A percentile compares a stretch with the other conserved stretches of the same genome.
Evolutionary conservation across 2,797 vertebrate genomes (phyloP).

Genomic region (Poeciliopsis turneri): DNA sequence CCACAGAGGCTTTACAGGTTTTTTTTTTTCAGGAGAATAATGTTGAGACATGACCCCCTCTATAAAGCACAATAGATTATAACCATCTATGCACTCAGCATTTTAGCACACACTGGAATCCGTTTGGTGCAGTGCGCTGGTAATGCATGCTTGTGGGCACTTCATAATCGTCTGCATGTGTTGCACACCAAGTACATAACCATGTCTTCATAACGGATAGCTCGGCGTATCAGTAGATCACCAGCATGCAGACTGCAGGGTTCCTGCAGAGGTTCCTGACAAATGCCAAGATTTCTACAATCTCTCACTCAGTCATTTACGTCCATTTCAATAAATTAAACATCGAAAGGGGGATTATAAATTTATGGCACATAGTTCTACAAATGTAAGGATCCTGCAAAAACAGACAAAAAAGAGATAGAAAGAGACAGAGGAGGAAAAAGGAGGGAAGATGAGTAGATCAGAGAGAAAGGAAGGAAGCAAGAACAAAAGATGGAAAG

Average conservation of each 20-base stretch:
- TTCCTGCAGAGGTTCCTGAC: background rate
- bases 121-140: background rate
- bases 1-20: background rate
- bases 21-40: conserved; percentile 24
- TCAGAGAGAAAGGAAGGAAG: background rate
- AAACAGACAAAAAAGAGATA: background rate
- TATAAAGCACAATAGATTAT: background rate
- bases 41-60: conserved; percentile 8
- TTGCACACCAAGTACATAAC: conserved; percentile 14
- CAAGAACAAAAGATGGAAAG: background rate
- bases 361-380: background rate
- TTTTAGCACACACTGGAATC: conserved; percentile 19
- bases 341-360: background rate
- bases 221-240: background rate
- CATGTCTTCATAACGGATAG: background rate
- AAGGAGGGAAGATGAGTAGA: background rate
- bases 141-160: background rate
- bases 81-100: conserved; percentile 41
- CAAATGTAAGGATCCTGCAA: background rate
- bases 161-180: background rate
- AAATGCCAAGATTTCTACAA: background rate
- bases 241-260: background rate
- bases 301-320: no score
- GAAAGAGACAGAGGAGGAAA: background rate
- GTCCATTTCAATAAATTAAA: background rate